phyloP scores from a whole-genome alignment of 2,113 vertebrate genomes.

The Heloderma charlesbogerti region DNA sequence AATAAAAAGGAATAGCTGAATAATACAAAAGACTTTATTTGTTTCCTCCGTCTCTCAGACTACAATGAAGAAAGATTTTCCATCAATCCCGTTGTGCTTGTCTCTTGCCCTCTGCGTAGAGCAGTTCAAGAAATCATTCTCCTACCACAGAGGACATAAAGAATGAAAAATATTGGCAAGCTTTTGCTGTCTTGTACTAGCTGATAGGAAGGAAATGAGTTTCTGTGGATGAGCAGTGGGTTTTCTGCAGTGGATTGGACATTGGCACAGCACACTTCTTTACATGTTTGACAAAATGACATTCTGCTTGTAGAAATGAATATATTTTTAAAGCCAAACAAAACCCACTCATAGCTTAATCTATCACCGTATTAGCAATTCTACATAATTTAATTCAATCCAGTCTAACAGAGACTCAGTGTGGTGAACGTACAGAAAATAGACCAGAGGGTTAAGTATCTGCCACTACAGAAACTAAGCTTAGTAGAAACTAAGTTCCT shows the following conservation, averaged over 20 bases:
- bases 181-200: slow-evolving; percentile 17
- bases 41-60: not conserved
- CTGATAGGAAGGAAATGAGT: slow-evolving; percentile 38
- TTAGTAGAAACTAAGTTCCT: not conserved
- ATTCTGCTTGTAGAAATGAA: not conserved
- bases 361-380: slow-evolving; percentile 21
- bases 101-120: not conserved
- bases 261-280: slow-evolving; percentile 6
- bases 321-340: not conserved
- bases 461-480: not conserved
- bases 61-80: slow-evolving; percentile 10
- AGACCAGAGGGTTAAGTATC: not conserved
- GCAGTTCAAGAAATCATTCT: slow-evolving; percentile 38
- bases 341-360: not conserved
- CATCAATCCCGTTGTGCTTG: slow-evolving; percentile 1
- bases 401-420: not conserved
- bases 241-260: not conserved
- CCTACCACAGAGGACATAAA: not conserved
- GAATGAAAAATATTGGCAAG: not conserved
- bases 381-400: slow-evolving; percentile 7
- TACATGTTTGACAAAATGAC: slow-evolving; percentile 18
- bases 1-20: not conserved
- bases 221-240: not conserved
- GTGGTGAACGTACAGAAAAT: not conserved
- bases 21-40: slow-evolving; percentile 2